Conservation (phyloP, 37 sponge, comb jelly and placozoan genomes). For the Aphrocallistes beatrix region DNA sequence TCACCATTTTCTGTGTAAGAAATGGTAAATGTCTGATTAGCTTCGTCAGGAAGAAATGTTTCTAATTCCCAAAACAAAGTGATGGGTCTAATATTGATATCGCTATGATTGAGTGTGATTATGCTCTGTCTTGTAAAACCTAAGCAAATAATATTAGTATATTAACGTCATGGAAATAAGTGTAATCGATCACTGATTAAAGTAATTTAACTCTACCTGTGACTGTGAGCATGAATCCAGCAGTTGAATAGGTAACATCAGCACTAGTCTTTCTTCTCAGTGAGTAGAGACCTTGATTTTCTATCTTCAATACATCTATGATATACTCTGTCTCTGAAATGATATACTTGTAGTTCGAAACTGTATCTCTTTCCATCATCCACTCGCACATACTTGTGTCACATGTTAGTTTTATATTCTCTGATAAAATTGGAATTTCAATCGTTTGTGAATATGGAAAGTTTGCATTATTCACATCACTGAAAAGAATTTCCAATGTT, state of each 20-base stretch:
- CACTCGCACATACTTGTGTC: not conserved
- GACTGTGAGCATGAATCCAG: not conserved
- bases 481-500: too few species aligned
- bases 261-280: not conserved
- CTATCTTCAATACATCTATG: not conserved
- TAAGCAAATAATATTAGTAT: too few species aligned
- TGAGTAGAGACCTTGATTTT: not conserved
- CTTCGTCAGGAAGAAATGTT: not conserved
- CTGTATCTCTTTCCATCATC: too few species aligned
- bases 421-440: not conserved
- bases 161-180: too few species aligned
- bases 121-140: not conserved
- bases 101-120: not conserved
- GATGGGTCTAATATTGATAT: not conserved
- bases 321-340: not conserved
- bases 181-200: not conserved
- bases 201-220: too few species aligned
- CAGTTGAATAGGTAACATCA: not conserved
- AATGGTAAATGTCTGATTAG: not conserved
- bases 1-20: not conserved
- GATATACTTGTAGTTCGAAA: too few species aligned
- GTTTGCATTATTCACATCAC: too few species aligned
- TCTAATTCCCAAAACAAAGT: not conserved
- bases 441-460: not conserved
- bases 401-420: not conserved